Conservation (phyloP, 2,113 vertebrate genomes). For the Neopipo cinnamomea region DNA sequence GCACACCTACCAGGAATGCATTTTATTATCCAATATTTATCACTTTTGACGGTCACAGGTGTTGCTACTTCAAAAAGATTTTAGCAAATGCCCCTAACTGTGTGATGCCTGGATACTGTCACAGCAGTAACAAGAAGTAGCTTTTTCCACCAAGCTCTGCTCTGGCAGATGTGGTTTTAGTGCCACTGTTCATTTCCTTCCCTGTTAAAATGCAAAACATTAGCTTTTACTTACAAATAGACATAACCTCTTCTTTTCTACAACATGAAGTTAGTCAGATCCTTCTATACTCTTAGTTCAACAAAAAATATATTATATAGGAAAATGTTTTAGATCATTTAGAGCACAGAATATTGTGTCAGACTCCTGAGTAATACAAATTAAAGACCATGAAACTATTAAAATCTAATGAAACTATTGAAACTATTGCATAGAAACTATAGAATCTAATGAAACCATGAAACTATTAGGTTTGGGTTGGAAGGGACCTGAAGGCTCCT, state of each 20-base stretch:
- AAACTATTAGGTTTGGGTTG: background rate
- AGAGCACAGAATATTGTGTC: no score
- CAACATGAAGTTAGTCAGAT: background rate
- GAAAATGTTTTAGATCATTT: background rate
- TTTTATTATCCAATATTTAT: constrained; percentile 25
- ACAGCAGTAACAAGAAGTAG: constrained; percentile 36
- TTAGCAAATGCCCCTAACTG: constrained; percentile 57
- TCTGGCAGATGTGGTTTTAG: constrained; percentile 54
- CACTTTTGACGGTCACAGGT: constrained; percentile 10
- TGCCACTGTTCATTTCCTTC: constrained; percentile 22
- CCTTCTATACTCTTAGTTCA: background rate
- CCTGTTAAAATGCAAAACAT: constrained; percentile 39
- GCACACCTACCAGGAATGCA: background rate
- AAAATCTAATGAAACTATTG: no score
- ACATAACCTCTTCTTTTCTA: background rate
- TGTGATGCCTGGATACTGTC: constrained; percentile 58
- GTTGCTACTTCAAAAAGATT: constrained; percentile 41
- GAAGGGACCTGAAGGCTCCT: background rate
- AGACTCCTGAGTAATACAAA: background rate
- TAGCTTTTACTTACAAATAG: background rate
- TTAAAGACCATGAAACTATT: background rate
- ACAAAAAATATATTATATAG: background rate
- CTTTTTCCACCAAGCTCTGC: constrained; percentile 43
- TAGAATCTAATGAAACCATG: no score
- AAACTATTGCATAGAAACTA: no score